phyloP scores from a whole-genome alignment of 2,888 invertebrate species.

The Cabera pusaria region DNA sequence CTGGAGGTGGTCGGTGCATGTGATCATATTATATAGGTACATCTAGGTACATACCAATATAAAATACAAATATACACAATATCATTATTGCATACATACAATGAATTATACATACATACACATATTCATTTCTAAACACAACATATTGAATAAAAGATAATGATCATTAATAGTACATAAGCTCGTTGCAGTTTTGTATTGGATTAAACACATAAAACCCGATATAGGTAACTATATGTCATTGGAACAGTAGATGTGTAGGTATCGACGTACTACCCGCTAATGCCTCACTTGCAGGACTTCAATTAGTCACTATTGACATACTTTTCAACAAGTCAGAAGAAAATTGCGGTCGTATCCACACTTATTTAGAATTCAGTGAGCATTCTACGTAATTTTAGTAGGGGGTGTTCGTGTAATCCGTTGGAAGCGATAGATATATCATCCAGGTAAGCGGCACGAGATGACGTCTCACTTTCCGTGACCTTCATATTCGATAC shows the following conservation, averaged over 20 bases:
- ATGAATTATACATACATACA: too few species aligned
- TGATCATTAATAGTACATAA: slow-evolving; percentile 19
- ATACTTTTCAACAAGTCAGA: slow-evolving; percentile 53
- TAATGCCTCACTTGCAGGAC: slow-evolving; percentile 60
- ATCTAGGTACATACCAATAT: too few species aligned
- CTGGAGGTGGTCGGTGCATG: too few species aligned
- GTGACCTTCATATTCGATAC: too few species aligned
- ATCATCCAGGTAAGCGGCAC: slow-evolving; percentile 4
- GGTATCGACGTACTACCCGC: slow-evolving; percentile 38
- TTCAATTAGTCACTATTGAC: slow-evolving; percentile 74
- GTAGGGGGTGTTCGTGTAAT: too few species aligned
- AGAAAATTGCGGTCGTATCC: slow-evolving; percentile 38
- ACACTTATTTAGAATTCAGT: slow-evolving; percentile 30
- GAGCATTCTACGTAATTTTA: slow-evolving; percentile 10
- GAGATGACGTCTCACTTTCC: too few species aligned
- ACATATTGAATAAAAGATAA: too few species aligned
- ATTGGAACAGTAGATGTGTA: slow-evolving; percentile 22
- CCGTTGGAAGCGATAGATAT: background rate
- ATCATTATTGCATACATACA: too few species aligned
- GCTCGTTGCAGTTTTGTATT: slow-evolving; percentile 39
- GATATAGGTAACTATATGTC: slow-evolving; percentile 35
- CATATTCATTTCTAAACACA: too few species aligned
- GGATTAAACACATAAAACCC: slow-evolving; percentile 54
- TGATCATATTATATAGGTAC: too few species aligned
- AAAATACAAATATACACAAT: too few species aligned